Evolutionary conservation across 2,797 vertebrate genomes (phyloP).

Genomic region (Acrocephalus scirpaceus): DNA sequence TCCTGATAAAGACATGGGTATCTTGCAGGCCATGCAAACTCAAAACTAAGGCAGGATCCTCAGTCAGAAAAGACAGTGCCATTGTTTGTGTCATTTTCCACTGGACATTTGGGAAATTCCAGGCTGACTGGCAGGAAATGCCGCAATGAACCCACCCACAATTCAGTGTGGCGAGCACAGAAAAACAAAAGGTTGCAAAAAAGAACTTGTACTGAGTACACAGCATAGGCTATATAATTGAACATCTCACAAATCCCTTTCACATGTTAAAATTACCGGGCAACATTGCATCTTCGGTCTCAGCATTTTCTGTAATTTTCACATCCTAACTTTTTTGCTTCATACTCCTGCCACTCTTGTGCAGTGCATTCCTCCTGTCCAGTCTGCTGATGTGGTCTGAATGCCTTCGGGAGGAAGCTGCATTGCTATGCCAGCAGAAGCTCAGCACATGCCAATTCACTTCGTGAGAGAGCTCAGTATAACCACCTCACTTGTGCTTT

Average conservation of each 20-base stretch:
- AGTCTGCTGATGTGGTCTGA: background rate
- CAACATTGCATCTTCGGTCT: background rate
- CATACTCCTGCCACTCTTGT: background rate
- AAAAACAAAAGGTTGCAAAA: background rate
- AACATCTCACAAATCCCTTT: background rate
- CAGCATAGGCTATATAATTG: background rate
- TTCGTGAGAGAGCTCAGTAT: background rate
- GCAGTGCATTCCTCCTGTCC: background rate
- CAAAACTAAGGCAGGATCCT: background rate
- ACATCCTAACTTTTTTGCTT: background rate
- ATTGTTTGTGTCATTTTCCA: background rate
- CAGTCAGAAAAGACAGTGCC: background rate
- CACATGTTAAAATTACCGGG: background rate
- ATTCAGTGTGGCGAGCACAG: background rate
- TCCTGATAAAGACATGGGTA: background rate
- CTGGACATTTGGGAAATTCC: background rate
- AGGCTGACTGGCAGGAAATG: background rate
- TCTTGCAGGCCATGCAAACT: background rate
- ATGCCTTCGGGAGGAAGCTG: background rate
- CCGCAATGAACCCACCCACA: background rate
- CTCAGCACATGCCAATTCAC: background rate
- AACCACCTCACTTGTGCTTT: background rate
- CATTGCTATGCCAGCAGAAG: background rate
- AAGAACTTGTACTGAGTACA: background rate
- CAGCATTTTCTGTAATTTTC: background rate